Conservation (phyloP, 2,797 vertebrate genomes). For the Pteronotus mesoamericanus region DNA sequence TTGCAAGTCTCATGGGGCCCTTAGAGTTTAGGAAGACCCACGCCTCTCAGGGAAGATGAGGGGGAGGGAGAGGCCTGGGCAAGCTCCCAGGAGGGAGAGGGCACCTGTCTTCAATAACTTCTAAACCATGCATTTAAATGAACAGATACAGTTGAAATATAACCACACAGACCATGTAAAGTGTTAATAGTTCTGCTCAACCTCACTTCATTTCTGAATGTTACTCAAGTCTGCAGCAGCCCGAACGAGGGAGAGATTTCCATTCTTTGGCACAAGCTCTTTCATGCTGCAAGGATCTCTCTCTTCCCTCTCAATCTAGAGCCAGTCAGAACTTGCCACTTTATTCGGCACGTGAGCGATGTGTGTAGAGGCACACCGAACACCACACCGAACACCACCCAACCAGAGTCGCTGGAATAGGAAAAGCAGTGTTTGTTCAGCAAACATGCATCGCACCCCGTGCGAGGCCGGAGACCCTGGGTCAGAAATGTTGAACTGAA, state of each 20-base stretch:
- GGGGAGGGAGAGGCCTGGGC: no score
- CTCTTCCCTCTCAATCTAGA: background rate
- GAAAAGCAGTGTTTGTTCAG: background rate
- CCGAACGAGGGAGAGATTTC: background rate
- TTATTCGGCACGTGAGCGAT: background rate
- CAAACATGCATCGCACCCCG: background rate
- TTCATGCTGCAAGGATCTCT: background rate
- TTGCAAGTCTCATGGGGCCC: background rate
- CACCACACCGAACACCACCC: no score
- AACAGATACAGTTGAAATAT: background rate
- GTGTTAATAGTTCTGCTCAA: background rate
- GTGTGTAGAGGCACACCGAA: background rate
- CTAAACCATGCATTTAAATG: background rate
- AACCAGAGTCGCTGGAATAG: background rate
- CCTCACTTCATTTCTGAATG: background rate
- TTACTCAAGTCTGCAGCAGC: background rate
- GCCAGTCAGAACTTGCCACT: background rate
- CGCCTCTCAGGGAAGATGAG: background rate
- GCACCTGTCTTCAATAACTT: background rate
- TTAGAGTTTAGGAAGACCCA: background rate
- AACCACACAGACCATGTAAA: background rate
- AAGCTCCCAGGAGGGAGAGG: background rate
- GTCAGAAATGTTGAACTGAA: background rate
- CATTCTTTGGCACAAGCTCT: background rate
- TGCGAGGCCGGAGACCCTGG: background rate